These are phyloP conservation scores for Myotis brandtii DNA, from an alignment of 2,113 vertebrate species.

Conservation along the genomic window DNA sequence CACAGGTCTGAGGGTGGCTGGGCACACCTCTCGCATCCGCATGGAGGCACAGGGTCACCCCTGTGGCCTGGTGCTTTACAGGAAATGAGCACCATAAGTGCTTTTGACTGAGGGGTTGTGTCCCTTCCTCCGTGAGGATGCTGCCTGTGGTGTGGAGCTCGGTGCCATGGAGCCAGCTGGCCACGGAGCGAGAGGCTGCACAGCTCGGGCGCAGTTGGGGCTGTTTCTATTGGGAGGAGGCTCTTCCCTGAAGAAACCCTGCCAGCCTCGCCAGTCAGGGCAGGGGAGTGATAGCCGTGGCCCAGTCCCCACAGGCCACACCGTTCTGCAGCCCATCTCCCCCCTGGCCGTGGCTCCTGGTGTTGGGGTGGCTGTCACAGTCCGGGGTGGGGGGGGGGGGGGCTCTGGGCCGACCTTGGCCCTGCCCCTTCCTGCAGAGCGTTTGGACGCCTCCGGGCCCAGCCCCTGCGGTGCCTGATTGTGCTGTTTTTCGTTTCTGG, in stretches of 20 bases:
- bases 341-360: background rate
- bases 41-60: background rate
- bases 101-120: background rate
- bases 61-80: background rate
- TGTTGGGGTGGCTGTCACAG: background rate
- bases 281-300: slow-evolving; percentile 85
- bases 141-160: background rate
- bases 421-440: background rate
- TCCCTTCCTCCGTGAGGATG: background rate
- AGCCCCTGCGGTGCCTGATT: background rate
- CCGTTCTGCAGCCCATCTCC: slow-evolving; percentile 75
- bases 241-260: slow-evolving; percentile 84
- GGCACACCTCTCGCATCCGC: background rate
- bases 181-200: background rate
- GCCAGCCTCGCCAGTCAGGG: slow-evolving; percentile 83
- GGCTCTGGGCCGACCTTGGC: background rate
- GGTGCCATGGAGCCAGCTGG: background rate
- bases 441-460: background rate
- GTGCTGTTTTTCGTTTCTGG: background rate
- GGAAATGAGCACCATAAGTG: background rate
- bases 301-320: slow-evolving; percentile 82
- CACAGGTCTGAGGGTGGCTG: background rate
- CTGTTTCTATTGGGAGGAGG: background rate
- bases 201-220: too few species aligned
- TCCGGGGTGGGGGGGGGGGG: background rate